Evolutionary conservation across 37 sponge, comb jelly and placozoan species (phyloP), one percentile per base, ranked within the genome.

Genomic region (Chondrosia reniformis): DNA sequence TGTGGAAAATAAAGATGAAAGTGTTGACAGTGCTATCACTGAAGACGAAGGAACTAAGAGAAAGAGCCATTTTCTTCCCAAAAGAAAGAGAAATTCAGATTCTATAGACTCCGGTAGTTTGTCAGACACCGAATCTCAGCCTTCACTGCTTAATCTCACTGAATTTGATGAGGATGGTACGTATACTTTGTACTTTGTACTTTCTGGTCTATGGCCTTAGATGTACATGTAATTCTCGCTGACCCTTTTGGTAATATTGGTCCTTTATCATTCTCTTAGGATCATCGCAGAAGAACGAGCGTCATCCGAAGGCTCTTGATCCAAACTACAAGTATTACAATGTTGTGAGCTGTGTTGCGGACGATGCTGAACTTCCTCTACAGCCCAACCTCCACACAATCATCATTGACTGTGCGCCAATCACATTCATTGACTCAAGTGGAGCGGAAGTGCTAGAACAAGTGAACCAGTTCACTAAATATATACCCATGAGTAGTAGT

Each of bases 401-500:
- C 46, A 64, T 92, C 58, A 67, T 92, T 8, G 93, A 92, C 78
- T 92, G 93, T 76, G 82, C 84, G 34, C 82, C 88, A 1, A 85
- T 92, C 17, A 84, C 67, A 33, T 92, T 88, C 72, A 58, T 76
- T 0, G 93, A 92, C 69, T 85, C 93, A 8, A 72, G 79, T 46
- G 89, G 93, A 10, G 55, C 55, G 8, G 58, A 74, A n/a, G 73
- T 79, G 15, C 27, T 92, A 46, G 83, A 83, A 44, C 83, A 86
- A 80, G 91, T 90, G 40, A 40, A 44, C 36, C 8, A 24, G 8
- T 24, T 12, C 27, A 24, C 17, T n/a, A n/a, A n/a, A n/a, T n/a
- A n/a, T n/a, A n/a, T n/a, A n/a, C n/a, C n/a, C n/a, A n/a, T n/a
- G n/a, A n/a, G n/a, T n/a, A n/a, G n/a, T n/a, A n/a, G n/a, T n/a